Base-by-base conservation (phyloP, 2,113 vertebrate genomes). In the Tragelaphus buxtoni region DNA sequence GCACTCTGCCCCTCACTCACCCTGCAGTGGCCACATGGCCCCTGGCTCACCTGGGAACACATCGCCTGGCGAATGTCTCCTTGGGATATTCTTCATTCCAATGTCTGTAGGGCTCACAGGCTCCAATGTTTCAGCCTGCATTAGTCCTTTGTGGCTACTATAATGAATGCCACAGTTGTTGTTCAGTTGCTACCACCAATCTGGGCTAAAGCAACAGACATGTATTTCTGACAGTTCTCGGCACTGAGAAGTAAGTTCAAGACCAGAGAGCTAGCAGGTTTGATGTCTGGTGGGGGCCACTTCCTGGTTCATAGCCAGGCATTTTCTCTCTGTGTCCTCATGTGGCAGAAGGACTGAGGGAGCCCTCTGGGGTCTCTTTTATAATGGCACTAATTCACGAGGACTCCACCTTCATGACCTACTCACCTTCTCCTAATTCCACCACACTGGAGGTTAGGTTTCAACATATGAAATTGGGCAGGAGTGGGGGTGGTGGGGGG, bases 401-500 rank as follows among this genome's bases (percentile, higher is more conserved):
- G 26, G 74, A 77, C 26, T 47, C 74, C 42, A 47, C 74, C 32
- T 24, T 61, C 55, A 18, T n/a, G 28, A 76, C 88, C 30, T 61
- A 60, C 45, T 35, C 32, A 42, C 55, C 55, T 18, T 8, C 9
- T 24, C 17, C 45, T 72, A 26, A 63, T 18, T 24, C 28, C 14
- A 63, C 77, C 56, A 58, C n/a, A 28, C 10, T 18, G 72, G 55
- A 14, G 56, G 17, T 28, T 49, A 5, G 56, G 2, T 45, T n/a
- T 79, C 28, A 8, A 49, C 63, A 14, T 39, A 30, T 51, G n/a
- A 80, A 20, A 9, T 10, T 30, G 5, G 24, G 56, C 4, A 11
- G 17, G n/a, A 9, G n/a, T 35, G 9, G 18, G n/a, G 63, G 16
- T 0, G 1, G 60, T 12, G 13, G 9, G 30, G 9, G 5, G 28